A percentile compares a stretch with the other conserved stretches of the same genome.
These are phyloP conservation scores for Muscicapa comitata DNA, from an alignment of 2,797 vertebrate species.

Conservation along the genomic window DNA sequence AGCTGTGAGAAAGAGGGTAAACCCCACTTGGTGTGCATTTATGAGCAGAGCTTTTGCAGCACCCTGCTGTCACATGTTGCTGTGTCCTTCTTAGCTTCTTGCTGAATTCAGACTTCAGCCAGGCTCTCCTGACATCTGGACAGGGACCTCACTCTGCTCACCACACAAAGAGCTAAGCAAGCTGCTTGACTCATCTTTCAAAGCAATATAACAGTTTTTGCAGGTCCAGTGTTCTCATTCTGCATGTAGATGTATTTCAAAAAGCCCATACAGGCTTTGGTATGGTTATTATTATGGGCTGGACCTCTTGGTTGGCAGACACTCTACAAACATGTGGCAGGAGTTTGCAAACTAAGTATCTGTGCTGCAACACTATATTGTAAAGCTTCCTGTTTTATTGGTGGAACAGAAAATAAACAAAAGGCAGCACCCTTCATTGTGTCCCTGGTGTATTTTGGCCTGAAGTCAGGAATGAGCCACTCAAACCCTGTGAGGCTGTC, in stretches of 20 bases:
- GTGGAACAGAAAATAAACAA: neutral
- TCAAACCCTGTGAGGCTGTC: neutral
- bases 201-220: neutral
- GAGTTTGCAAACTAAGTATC: neutral
- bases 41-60: neutral
- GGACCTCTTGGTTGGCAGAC: neutral
- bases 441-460: neutral
- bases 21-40: neutral
- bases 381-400: neutral
- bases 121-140: neutral
- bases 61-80: neutral
- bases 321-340: neutral
- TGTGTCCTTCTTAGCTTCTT: neutral
- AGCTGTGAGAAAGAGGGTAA: neutral
- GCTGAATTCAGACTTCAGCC: neutral
- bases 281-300: neutral
- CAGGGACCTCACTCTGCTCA: neutral
- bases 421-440: neutral
- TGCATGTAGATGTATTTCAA: neutral
- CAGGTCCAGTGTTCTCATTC: neutral
- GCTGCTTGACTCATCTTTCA: neutral
- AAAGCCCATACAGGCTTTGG: neutral
- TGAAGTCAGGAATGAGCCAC: neutral
- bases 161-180: neutral
- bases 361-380: neutral